These are phyloP conservation scores for Isoperla grammatica DNA, from an alignment of 2,888 invertebrate species.

Conservation along the genomic window DNA sequence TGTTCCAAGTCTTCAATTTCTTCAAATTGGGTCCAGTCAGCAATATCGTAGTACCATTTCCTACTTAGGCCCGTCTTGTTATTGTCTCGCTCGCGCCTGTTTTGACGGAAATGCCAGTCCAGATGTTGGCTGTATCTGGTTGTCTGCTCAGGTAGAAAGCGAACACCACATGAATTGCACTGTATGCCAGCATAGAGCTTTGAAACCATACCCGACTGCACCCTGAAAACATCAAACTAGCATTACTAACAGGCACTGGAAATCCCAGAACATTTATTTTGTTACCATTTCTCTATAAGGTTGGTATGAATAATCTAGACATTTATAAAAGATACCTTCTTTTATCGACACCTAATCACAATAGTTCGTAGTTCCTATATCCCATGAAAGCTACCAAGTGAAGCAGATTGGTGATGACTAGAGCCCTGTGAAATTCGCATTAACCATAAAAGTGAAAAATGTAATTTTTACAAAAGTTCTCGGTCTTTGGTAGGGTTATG, in stretches of 20 bases:
- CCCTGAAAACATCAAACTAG: constrained; percentile 45
- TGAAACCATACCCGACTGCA: constrained; percentile 65
- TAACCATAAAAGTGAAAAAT: too few relatives aligned
- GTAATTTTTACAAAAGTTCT: too few relatives aligned
- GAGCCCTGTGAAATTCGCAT: too few relatives aligned
- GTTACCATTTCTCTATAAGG: neutral
- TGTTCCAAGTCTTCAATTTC: constrained; percentile 90
- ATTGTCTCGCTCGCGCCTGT: constrained; percentile 80
- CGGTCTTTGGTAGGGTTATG: too few relatives aligned
- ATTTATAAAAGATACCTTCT: too few relatives aligned
- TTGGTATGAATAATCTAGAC: neutral
- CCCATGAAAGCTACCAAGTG: too few relatives aligned
- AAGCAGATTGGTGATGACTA: too few relatives aligned
- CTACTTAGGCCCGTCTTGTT: constrained; percentile 76
- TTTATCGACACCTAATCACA: too few relatives aligned
- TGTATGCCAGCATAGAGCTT: constrained; percentile 85
- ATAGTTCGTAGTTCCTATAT: too few relatives aligned
- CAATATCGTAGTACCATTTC: constrained; percentile 83
- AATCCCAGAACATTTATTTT: neutral
- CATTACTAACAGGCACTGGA: neutral
- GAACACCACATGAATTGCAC: constrained; percentile 92
- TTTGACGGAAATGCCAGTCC: constrained; percentile 98
- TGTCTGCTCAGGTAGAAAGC: constrained; percentile 86
- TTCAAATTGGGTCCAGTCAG: constrained; percentile 92
- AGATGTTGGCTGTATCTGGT: constrained; percentile 91